phyloP scores from a whole-genome alignment of 2,797 vertebrate species.

The Melanotaenia parkinsoni region DNA sequence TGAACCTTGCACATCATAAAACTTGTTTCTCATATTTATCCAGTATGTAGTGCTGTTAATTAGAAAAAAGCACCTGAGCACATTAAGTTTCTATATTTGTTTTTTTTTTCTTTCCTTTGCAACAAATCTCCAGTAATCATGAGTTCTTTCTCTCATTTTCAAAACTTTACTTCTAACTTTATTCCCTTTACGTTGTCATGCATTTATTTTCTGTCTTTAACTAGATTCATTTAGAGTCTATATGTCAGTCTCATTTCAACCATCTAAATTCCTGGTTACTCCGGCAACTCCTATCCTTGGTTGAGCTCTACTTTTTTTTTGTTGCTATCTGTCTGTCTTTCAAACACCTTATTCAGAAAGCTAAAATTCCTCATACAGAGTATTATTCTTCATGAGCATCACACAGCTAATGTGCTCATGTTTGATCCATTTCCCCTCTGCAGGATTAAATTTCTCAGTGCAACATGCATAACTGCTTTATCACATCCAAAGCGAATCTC shows the following conservation, averaged over 20 bases:
- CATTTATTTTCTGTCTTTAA: conserved; percentile 1
- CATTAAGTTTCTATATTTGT: background rate
- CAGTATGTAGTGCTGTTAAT: background rate
- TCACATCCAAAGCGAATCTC: conserved; percentile 54
- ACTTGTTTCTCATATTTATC: background rate
- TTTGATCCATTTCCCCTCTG: conserved; percentile 42
- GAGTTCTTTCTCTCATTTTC: background rate
- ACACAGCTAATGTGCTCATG: conserved; percentile 28
- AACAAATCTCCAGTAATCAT: background rate
- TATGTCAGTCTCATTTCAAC: conserved; percentile 1
- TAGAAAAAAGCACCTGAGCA: background rate
- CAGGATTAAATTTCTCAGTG: conserved; percentile 49
- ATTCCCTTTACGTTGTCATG: background rate
- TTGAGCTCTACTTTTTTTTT: background rate
- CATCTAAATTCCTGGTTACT: background rate
- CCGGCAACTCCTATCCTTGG: background rate
- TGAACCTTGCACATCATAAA: background rate
- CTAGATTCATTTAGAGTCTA: conserved; percentile 3
- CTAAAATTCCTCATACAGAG: background rate
- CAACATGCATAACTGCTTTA: conserved; percentile 54
- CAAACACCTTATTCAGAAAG: conserved; percentile 9
- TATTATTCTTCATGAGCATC: conserved; percentile 3
- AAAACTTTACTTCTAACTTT: conserved; percentile 1
- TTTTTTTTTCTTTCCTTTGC: background rate
- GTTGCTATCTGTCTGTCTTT: background rate